Evolutionary conservation across 2,888 invertebrate genomes (phyloP), one percentile per base, ranked within the genome.

Genomic region (Brachylomia viminalis): DNA sequence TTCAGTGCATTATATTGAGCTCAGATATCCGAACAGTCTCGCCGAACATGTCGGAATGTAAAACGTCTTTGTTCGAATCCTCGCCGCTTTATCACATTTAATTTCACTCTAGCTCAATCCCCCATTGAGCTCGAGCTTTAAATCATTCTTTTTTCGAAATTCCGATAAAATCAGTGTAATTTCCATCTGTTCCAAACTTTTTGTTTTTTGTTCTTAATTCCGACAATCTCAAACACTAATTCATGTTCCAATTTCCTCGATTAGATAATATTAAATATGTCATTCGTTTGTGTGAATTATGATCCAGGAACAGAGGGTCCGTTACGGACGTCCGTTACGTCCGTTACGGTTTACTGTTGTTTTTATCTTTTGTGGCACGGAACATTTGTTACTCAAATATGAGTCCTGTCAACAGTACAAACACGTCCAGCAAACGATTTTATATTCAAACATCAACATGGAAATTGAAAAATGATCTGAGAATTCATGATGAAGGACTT

Each of bases 31-130:
- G 72, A 79, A 79, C 75, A 49, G 75, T 78, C 74, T 58, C 69
- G 49, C 79, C 67, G 68, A 84, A 85, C 80, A 80, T 52, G 72
- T 74, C n/a, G 87, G 87, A 81, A 86, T 85, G 85, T 86, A 56
- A 70, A 82, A 77, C 58, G 70, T 76, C 83, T 85, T 70, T 73
- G 56, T 86, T 79, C 75, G 27, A 73, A 72, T 76, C 45, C 76
- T 73, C 61, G 8, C 69, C 61, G 47, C 70, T 79, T 78, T 81
- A 83, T 77, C 76, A 82, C 84, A 77, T 80, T 82, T 80, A 84
- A 79, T 86, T 86, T 82, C 67, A 70, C 66, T 84, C 54, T 23
- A 75, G 58, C 67, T 56, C 45, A 30, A 66, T 75, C 67, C 67
- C 58, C 45, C 33, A 66, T 23, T 70, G 49, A 66, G 68, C 47